Base-by-base conservation (phyloP, 1,140 invertebrate species). In the Ectropis grisescens region DNA sequence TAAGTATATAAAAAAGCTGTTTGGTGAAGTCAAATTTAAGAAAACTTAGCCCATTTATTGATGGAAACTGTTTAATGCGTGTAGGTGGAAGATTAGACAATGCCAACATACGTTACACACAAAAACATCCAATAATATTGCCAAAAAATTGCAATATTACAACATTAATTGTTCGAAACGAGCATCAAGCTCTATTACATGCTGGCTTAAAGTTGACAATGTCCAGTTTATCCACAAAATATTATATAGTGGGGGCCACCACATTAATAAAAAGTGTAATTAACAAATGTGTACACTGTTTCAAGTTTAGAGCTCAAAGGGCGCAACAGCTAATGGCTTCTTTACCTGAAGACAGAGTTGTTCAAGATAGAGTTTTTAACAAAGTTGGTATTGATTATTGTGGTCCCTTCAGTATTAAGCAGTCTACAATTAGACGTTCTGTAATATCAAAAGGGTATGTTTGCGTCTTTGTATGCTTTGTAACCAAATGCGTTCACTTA, bases 401-500 rank as follows among this genome's bases (percentile, higher is more conserved):
- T 13, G 31, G 31, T 2, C 31, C 31, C 12, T 33, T 33, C 10
- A 12, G 9, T 24, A 25, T 33, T 7, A 33, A 26, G n/a, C 6
- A 6, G 10, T 26, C 24, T n/a, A 6, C 4, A 4, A 6, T 26
- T 4, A 6, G 24, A 26, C 6, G 10, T 7, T 6, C 24, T 6
- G 10, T n/a, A 10, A 13, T 27, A 23, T 9, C 14, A 9, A 33
- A 40, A 29, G 37, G 23, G 1, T 33, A 40, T 29, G 14, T 33
- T 28, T 13, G 11, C 29, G 27, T 45, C 22, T 27, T 52, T 23
- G 40, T 54, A 9, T 47, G 51, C 26, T 19, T 36, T n/a, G 32
- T 19, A 2, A 48, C 47, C 2, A 54, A 47, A n/a, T 51, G 58
- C 2, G 27, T 65, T 10, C 56, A 69, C 26, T 25, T 67, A 5